These are phyloP conservation scores for Sternotherus odoratus DNA, from an alignment of 2,797 vertebrate species.

Conservation along the genomic window DNA sequence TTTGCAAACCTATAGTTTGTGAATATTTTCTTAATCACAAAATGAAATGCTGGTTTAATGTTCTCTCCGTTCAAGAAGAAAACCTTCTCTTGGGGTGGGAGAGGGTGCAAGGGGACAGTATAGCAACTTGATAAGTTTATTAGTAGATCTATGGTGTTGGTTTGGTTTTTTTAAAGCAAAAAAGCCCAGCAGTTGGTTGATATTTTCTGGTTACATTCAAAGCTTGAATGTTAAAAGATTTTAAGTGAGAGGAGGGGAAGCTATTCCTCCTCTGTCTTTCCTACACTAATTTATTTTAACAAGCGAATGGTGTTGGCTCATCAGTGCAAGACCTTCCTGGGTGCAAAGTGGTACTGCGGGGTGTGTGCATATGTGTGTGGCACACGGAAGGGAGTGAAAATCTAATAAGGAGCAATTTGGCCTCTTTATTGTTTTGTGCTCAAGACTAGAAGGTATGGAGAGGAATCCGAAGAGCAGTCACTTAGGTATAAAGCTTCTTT, in stretches of 20 bases:
- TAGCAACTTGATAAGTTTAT: neutral
- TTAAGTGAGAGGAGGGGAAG: neutral
- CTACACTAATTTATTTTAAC: constrained; percentile 14
- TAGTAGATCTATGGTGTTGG: neutral
- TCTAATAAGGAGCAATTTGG: neutral
- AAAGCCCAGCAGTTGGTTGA: neutral
- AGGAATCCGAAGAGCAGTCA: neutral
- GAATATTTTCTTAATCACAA: neutral
- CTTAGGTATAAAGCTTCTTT: neutral
- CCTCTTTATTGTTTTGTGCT: neutral
- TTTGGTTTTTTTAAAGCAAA: neutral
- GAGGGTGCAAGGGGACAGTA: neutral
- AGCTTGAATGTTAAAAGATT: neutral
- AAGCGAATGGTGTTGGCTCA: neutral
- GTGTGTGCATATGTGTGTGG: no score
- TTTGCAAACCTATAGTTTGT: neutral
- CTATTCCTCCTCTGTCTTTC: neutral
- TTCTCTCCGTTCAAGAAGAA: neutral
- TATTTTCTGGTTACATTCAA: neutral
- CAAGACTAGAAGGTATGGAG: neutral
- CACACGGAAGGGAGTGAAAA: neutral
- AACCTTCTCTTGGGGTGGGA: neutral
- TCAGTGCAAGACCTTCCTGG: neutral
- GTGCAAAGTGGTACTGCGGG: neutral
- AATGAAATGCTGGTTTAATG: neutral